phyloP scores from a whole-genome alignment of 1,140 invertebrate species.

The Stenopsyche tienmushanensis region DNA sequence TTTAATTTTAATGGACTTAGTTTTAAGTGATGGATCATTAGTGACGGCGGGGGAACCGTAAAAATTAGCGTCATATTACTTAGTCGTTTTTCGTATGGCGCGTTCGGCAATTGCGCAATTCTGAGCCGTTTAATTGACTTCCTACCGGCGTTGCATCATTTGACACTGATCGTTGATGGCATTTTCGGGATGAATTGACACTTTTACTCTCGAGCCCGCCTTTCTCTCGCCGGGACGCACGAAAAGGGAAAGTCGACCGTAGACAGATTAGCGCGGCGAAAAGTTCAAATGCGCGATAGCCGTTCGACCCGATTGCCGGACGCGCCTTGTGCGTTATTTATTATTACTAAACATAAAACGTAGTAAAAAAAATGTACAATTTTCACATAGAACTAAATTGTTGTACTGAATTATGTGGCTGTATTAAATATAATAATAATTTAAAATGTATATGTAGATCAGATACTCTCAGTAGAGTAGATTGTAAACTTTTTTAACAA shows the following conservation, averaged over 20 bases:
- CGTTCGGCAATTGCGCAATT: not conserved
- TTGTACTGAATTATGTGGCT: conserved; percentile 42
- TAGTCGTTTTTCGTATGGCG: not conserved
- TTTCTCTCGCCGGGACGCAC: not conserved
- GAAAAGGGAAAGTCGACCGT: not conserved
- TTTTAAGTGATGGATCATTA: conserved; percentile 15
- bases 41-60: too few relatives aligned
- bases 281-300: not conserved
- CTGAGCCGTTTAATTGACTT: not conserved
- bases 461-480: conserved; percentile 9
- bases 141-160: not conserved
- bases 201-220: not conserved
- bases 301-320: not conserved
- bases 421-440: conserved; percentile 36
- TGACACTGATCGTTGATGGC: not conserved
- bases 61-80: conserved; percentile 6
- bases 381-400: conserved; percentile 39
- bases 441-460: conserved; percentile 1
- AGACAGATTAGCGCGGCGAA: not conserved
- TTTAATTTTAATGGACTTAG: conserved; percentile 39
- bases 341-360: not conserved
- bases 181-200: not conserved
- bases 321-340: not conserved
- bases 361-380: conserved; percentile 35
- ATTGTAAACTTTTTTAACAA: not conserved